A percentile compares a stretch with the other conserved stretches of the same genome.
Evolutionary conservation across 1,140 invertebrate genomes (phyloP).

Genomic region (Sitophilus oryzae): DNA sequence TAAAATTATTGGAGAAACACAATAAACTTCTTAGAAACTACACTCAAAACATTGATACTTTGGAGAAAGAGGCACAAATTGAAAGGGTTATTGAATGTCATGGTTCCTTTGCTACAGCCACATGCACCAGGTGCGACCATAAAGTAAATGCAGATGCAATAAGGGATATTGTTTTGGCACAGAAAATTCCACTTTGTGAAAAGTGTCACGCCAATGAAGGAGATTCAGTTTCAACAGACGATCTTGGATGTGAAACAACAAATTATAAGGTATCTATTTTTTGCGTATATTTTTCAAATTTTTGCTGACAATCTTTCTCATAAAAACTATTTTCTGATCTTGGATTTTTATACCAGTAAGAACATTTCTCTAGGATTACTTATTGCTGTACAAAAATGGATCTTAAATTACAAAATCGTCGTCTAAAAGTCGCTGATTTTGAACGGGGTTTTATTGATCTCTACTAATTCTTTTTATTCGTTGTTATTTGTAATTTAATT

Average conservation of each 20-base stretch:
- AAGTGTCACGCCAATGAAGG: constrained; percentile 49
- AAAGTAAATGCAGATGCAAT: constrained; percentile 73
- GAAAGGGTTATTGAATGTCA: constrained; percentile 82
- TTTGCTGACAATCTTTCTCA: too few species aligned
- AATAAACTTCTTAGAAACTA: constrained; percentile 81
- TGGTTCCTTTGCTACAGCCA: constrained; percentile 85
- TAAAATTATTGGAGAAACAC: constrained; percentile 71
- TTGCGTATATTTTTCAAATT: background rate
- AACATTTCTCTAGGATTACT: too few species aligned
- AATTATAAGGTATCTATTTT: constrained; percentile 16
- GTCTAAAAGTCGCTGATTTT: too few species aligned
- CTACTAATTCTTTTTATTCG: background rate
- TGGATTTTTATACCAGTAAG: too few species aligned
- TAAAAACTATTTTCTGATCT: constrained; percentile 3
- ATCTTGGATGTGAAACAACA: constrained; percentile 13
- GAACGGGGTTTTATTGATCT: too few species aligned
- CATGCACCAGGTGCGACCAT: constrained; percentile 76
- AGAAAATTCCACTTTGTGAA: constrained; percentile 75
- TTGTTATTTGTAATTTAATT: background rate
- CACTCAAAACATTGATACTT: constrained; percentile 90
- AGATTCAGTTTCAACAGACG: constrained; percentile 25
- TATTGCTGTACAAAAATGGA: too few species aligned
- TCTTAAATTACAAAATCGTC: too few species aligned
- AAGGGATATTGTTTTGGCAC: constrained; percentile 71
- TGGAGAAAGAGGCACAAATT: constrained; percentile 78